Evolutionary conservation across 2,888 invertebrate genomes (phyloP).

Genomic region (Stegophylla sp.): DNA sequence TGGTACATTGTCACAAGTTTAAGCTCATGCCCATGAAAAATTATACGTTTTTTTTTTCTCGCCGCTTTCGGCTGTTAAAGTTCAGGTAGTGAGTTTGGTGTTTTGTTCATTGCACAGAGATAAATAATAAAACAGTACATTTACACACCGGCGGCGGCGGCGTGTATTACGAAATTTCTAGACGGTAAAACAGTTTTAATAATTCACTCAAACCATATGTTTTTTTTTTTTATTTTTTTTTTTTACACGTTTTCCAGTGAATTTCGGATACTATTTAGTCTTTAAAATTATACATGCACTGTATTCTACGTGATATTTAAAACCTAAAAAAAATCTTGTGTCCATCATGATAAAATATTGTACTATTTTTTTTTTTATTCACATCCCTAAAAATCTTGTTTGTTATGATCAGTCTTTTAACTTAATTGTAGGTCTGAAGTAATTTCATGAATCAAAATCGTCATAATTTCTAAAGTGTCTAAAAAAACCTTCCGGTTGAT

Average conservation of each 20-base stretch:
- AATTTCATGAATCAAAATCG: too few relatives aligned
- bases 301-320: too few relatives aligned
- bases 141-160: not conserved
- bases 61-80: not conserved
- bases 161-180: not conserved
- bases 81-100: slow-evolving; percentile 16
- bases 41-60: slow-evolving; percentile 27
- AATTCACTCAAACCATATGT: not conserved
- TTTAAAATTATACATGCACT: too few relatives aligned
- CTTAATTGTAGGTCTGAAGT: too few relatives aligned
- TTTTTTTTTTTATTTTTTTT: not conserved
- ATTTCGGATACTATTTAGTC: too few relatives aligned
- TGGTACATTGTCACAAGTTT: slow-evolving; percentile 30
- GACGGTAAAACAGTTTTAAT: slow-evolving; percentile 4
- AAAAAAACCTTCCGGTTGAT: too few relatives aligned
- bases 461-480: too few relatives aligned
- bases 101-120: not conserved
- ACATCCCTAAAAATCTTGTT: too few relatives aligned
- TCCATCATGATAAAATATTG: too few relatives aligned
- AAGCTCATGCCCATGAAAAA: slow-evolving; percentile 30
- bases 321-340: too few relatives aligned
- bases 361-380: too few relatives aligned
- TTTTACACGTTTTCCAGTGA: not conserved
- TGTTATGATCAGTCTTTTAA: too few relatives aligned
- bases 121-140: slow-evolving; percentile 4